A percentile compares a stretch with the other conserved stretches of the same genome.
phyloP scores from a whole-genome alignment of 2,113 vertebrate genomes.

The Trematocara zebra region DNA sequence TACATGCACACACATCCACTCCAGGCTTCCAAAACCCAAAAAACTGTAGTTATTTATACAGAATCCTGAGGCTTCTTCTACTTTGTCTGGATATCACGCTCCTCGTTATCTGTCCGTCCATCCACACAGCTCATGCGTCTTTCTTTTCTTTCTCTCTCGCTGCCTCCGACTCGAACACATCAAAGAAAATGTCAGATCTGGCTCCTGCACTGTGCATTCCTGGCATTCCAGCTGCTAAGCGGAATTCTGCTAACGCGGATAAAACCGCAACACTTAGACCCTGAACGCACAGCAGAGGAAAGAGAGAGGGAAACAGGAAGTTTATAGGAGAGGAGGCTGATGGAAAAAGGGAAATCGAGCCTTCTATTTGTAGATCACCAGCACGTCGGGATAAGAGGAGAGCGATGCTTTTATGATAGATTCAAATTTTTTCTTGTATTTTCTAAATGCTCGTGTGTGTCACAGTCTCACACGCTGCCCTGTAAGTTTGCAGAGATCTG shows the following conservation, averaged over 20 bases:
- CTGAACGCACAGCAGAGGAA: neutral
- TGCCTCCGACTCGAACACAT: slow-evolving; percentile 11
- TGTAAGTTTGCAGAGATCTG: neutral
- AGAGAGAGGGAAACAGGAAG: neutral
- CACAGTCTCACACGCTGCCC: neutral
- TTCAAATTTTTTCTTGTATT: neutral
- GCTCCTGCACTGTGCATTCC: slow-evolving; percentile 13
- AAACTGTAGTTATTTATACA: slow-evolving; percentile 8
- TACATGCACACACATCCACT: neutral
- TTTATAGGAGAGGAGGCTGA: neutral
- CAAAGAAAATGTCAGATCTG: slow-evolving; percentile 31
- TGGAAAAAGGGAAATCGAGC: slow-evolving; percentile 4
- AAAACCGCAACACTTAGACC: neutral
- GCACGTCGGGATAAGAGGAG: neutral
- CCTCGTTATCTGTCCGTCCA: neutral
- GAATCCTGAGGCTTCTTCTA: slow-evolving; percentile 3
- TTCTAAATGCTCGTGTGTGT: neutral
- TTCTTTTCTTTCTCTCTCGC: neutral
- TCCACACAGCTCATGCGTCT: neutral
- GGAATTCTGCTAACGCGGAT: slow-evolving; percentile 35
- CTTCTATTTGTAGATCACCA: neutral
- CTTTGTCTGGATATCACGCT: neutral
- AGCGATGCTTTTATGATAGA: neutral
- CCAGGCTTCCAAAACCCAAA: neutral
- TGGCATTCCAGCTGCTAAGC: slow-evolving; percentile 36